Evolutionary conservation across 2,888 invertebrate species (phyloP).

Genomic region (Aporophyla lueneburgensis): DNA sequence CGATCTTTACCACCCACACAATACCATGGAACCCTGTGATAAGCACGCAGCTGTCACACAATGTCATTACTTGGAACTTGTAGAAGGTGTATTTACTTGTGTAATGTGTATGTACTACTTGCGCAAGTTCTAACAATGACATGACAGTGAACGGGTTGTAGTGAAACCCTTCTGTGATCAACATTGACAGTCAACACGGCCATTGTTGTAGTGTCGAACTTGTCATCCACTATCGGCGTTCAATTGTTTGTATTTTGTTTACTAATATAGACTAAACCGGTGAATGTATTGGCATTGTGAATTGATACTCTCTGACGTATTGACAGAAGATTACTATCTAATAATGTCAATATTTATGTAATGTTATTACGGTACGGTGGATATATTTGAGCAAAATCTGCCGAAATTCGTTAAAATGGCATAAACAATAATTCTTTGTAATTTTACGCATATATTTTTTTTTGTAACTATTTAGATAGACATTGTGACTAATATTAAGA

Average conservation of each 20-base stretch:
- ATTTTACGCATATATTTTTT: too few relatives aligned
- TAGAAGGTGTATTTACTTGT: slow-evolving; percentile 29
- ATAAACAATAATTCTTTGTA: too few relatives aligned
- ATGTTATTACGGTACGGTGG: background rate
- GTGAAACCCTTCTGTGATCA: slow-evolving; percentile 40
- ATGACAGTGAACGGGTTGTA: slow-evolving; percentile 45
- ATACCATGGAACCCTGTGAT: slow-evolving; percentile 56
- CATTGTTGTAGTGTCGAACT: slow-evolving; percentile 47
- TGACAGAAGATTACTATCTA: too few relatives aligned
- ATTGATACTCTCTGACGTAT: slow-evolving; percentile 23
- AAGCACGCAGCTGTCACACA: slow-evolving; percentile 57
- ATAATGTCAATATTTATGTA: too few relatives aligned
- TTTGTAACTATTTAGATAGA: too few relatives aligned
- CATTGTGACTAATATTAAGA: too few relatives aligned
- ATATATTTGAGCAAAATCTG: background rate
- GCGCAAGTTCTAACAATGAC: slow-evolving; percentile 32
- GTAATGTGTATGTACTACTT: slow-evolving; percentile 8
- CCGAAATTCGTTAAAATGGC: background rate
- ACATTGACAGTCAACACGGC: slow-evolving; percentile 32
- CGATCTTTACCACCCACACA: slow-evolving; percentile 51
- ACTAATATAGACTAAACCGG: slow-evolving; percentile 16
- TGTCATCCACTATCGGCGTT: slow-evolving; percentile 28
- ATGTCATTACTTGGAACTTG: slow-evolving; percentile 40
- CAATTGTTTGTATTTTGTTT: slow-evolving; percentile 43
- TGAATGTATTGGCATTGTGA: slow-evolving; percentile 26